Conservation (phyloP, 2,888 invertebrate genomes). For the Norana najaformis region DNA sequence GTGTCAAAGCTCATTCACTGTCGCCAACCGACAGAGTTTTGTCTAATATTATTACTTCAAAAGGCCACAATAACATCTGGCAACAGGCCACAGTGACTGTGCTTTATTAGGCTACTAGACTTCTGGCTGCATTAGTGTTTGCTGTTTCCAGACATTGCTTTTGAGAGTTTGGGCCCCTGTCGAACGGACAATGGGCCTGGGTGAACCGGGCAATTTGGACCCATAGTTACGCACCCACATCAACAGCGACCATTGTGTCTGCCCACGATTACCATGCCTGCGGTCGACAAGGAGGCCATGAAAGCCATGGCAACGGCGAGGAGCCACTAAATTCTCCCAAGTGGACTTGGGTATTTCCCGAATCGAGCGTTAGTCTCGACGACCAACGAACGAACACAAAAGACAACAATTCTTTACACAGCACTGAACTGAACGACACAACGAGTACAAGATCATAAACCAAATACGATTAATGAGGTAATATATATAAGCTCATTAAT, state of each 20-base stretch:
- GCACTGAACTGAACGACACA: not conserved
- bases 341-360: too few species aligned
- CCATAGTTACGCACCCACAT: not conserved
- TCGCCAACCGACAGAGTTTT: too few species aligned
- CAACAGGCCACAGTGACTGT: too few species aligned
- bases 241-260: not conserved
- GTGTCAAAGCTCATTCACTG: too few species aligned
- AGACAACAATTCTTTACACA: not conserved
- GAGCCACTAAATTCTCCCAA: not conserved
- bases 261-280: not conserved
- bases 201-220: not conserved
- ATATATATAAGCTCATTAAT: not conserved
- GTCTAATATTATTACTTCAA: too few species aligned
- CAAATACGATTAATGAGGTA: too few species aligned
- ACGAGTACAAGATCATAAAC: not conserved
- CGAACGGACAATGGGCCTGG: not conserved
- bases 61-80: too few species aligned
- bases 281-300: too few species aligned
- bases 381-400: not conserved
- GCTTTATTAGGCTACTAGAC: not conserved
- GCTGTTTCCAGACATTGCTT: not conserved
- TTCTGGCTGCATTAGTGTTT: not conserved
- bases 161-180: not conserved
- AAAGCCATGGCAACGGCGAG: conserved; percentile 13
- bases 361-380: not conserved